Conservation (phyloP, 2,797 vertebrate genomes). For the Mormyrops boulengeri region DNA sequence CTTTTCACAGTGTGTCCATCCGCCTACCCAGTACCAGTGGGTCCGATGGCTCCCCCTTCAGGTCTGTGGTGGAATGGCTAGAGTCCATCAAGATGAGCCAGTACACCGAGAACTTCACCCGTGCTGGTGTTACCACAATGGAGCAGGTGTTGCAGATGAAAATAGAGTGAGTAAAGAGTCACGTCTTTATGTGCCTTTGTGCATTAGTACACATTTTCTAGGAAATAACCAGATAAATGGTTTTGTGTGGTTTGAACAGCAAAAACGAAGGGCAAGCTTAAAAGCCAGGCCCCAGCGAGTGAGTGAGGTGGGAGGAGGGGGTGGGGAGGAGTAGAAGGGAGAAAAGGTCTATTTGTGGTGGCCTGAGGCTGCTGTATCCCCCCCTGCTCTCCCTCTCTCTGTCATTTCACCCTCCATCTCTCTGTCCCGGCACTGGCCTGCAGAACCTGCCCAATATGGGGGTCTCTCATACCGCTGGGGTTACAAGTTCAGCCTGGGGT, state of each 20-base stretch:
- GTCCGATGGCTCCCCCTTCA: constrained; percentile 82
- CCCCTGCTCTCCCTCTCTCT: constrained; percentile 35
- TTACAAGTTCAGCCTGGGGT: not conserved
- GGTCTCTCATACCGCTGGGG: not conserved
- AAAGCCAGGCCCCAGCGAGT: constrained; percentile 40
- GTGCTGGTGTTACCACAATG: constrained; percentile 76
- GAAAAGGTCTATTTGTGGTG: constrained; percentile 50
- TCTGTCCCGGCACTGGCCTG: constrained; percentile 38
- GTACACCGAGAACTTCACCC: constrained; percentile 85
- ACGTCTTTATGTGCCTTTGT: not conserved
- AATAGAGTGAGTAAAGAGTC: constrained; percentile 74
- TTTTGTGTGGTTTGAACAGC: not conserved
- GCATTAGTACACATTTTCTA: not conserved
- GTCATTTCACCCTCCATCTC: constrained; percentile 24
- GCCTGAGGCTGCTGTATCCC: constrained; percentile 44
- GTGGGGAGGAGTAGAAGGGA: constrained; percentile 46
- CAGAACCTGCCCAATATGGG: constrained; percentile 43
- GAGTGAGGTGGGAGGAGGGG: constrained; percentile 44
- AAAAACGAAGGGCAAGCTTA: constrained; percentile 30
- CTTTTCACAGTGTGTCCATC: constrained; percentile 51
- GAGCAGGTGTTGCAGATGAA: constrained; percentile 94
- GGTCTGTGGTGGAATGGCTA: constrained; percentile 86
- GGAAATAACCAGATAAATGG: not conserved
- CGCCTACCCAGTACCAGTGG: constrained; percentile 91
- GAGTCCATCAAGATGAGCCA: constrained; percentile 97